Evolutionary conservation across 2,797 vertebrate species (phyloP), one percentile per base, ranked within the genome.

Genomic region (Phataginus tricuspis): DNA sequence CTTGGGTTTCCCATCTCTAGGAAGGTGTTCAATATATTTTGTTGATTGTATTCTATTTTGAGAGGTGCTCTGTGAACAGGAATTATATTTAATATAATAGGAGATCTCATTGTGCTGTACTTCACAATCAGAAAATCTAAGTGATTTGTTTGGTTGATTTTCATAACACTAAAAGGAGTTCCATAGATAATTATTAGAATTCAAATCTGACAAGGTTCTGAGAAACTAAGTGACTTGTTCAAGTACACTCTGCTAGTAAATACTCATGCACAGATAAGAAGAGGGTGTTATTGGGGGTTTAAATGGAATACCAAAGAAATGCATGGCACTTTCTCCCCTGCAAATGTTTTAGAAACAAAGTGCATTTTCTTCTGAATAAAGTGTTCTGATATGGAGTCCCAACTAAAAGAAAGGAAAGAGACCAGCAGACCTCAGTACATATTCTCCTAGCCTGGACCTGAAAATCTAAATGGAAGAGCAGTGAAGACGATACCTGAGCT

Each of bases 401-500:
- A 29, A 45, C 42, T 57, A 49, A 69, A 57, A 31, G 57, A 59
- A 77, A 90, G 59, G 59, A 61, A 79, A 63, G 68, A 88, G 34
- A 68, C 34, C 61, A 63, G 89, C 84, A 91, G 69, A 31, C n/a
- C 53, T 92, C 59, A 88, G 1, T 53, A 53, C 72, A 93, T 39
- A 23, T 49, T 61, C 37, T 42, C 6, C 53, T 49, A 59, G 71
- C 69, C 88, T 45, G 45, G 9, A 45, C 9, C 45, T 45, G 45
- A 10, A 45, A 45, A 45, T 93, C 88, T 90, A 86, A 92, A 78
- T 78, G 79, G 61, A 72, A 78, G 53, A 55, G 6, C 11, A 57
- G 68, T n/a, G 74, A 87, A 71, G 86, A 86, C 82, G 55, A 82
- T 96, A 94, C 69, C 91, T 86, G 96, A 85, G 39, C 45, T 78